Percentiles rank a stretch among this genome's conserved stretches.
phyloP scores from a whole-genome alignment of 2,113 vertebrate species.

The Craseonycteris thonglongyai region DNA sequence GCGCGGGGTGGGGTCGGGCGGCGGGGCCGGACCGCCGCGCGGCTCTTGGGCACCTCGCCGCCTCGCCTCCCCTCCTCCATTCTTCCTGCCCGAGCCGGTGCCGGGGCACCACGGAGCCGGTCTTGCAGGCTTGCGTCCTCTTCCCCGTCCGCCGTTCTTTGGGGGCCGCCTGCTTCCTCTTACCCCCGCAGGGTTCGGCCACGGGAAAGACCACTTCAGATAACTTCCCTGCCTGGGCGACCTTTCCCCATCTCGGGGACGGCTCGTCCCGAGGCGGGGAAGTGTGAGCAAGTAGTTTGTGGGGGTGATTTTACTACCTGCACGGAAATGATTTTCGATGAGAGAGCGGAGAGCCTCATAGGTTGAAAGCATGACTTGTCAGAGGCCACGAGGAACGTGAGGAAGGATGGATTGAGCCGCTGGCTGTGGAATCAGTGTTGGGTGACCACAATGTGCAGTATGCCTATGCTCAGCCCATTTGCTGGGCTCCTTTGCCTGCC shows the following conservation, averaged over 20 bases:
- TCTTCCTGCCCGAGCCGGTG: background rate
- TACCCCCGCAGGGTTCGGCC: background rate
- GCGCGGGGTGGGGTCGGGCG: constrained; percentile 34
- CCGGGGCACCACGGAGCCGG: background rate
- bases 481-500: background rate
- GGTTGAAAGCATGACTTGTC: constrained; percentile 20
- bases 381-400: constrained; percentile 41
- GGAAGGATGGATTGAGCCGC: constrained; percentile 10
- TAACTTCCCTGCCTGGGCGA: constrained; percentile 9
- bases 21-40: background rate
- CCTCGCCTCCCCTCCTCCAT: constrained; percentile 39
- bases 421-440: background rate
- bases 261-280: background rate
- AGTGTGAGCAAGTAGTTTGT: constrained; percentile 13
- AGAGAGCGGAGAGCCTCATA: background rate
- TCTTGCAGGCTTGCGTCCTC: background rate
- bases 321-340: background rate
- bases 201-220: background rate
- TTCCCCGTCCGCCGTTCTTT: background rate
- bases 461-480: background rate
- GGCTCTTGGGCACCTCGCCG: background rate
- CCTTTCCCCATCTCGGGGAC: background rate
- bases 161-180: background rate
- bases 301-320: background rate
- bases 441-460: background rate